phyloP scores from a whole-genome alignment of 2,113 vertebrate genomes.

The Chloropsis cyanopogon region DNA sequence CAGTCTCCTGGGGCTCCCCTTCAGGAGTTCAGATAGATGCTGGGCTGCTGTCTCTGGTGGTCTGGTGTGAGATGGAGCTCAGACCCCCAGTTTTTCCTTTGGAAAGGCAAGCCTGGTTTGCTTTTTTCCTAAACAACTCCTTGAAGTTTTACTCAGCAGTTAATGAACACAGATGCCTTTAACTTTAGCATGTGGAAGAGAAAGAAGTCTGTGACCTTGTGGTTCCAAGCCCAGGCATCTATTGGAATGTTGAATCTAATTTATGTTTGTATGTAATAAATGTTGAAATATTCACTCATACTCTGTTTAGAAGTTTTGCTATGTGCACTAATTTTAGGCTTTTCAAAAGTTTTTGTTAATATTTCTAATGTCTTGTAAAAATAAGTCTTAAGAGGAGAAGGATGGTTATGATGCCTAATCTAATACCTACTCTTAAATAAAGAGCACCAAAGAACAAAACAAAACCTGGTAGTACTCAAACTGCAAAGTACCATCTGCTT shows the following conservation, averaged over 20 bases:
- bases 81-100: background rate
- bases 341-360: background rate
- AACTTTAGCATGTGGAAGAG: background rate
- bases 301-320: background rate
- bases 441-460: background rate
- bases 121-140: background rate
- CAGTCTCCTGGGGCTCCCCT: background rate
- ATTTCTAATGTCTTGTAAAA: background rate
- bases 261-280: background rate
- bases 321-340: background rate
- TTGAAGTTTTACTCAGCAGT: background rate
- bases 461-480: background rate
- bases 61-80: background rate
- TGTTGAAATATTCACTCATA: background rate
- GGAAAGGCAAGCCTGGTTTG: background rate
- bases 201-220: background rate
- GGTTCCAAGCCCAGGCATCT: background rate
- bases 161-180: background rate
- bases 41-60: background rate
- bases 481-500: background rate
- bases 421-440: background rate
- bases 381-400: background rate
- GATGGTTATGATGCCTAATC: background rate
- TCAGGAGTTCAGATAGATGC: background rate
- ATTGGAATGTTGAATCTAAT: background rate